Evolutionary conservation across 2,113 vertebrate species (phyloP).

Genomic region (Agelaius tricolor): DNA sequence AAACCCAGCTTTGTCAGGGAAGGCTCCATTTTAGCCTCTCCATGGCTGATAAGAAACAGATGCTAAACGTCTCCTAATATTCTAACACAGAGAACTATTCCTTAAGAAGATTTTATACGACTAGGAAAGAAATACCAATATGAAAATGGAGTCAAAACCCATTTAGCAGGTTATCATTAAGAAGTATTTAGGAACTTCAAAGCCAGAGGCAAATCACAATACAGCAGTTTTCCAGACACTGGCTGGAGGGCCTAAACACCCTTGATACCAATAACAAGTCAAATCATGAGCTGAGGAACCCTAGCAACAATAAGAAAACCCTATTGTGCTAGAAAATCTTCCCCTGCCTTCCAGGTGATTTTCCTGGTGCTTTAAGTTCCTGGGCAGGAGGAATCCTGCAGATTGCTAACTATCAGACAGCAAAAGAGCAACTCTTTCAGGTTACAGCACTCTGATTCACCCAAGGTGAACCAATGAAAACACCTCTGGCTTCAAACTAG

Average conservation of each 20-base stretch:
- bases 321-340: not conserved
- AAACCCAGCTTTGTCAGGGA: not conserved
- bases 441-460: not conserved
- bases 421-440: not conserved
- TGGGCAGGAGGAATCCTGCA: not conserved
- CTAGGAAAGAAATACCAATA: constrained; percentile 4
- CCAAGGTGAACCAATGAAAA: not conserved
- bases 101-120: not conserved
- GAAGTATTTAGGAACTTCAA: constrained; percentile 30
- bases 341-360: not conserved
- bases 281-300: not conserved
- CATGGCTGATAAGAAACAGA: constrained; percentile 9
- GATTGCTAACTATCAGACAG: not conserved
- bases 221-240: constrained; percentile 29
- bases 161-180: constrained; percentile 39
- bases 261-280: constrained; percentile 14
- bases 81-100: not conserved
- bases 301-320: constrained; percentile 4
- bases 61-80: not conserved
- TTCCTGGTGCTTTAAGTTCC: not conserved
- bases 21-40: not conserved
- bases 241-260: constrained; percentile 30
- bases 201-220: constrained; percentile 37
- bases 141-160: constrained; percentile 20
- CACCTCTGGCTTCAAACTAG: not conserved